These are phyloP conservation scores for Spodoptera litura DNA, from an alignment of 1,140 invertebrate species.

Conservation along the genomic window DNA sequence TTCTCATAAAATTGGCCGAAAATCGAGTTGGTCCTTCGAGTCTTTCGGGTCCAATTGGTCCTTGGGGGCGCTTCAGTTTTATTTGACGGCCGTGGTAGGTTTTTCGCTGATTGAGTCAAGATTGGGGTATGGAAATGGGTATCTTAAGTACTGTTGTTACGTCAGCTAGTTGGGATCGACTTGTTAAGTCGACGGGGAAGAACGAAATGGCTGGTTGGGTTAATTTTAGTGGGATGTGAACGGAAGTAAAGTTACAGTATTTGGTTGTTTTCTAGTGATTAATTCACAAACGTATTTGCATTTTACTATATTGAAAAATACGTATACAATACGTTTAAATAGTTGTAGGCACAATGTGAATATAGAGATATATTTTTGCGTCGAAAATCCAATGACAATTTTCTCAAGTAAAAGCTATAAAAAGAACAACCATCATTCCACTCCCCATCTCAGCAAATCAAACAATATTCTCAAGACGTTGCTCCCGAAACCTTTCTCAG, in stretches of 20 bases:
- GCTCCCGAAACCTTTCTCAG: conserved; percentile 17
- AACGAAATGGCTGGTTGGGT: not conserved
- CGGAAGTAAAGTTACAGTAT: too few species aligned
- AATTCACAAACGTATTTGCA: too few species aligned
- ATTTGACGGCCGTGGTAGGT: conserved; percentile 29
- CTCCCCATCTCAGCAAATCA: not conserved
- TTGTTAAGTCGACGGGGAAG: not conserved
- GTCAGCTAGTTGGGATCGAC: conserved; percentile 13
- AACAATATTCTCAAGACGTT: conserved; percentile 3
- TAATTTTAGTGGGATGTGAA: too few species aligned
- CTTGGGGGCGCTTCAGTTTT: conserved; percentile 33
- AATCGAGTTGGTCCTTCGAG: conserved; percentile 27
- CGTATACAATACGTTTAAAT: too few species aligned
- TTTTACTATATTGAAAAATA: too few species aligned
- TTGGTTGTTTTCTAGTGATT: too few species aligned
- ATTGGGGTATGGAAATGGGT: conserved; percentile 37
- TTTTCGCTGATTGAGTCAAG: conserved; percentile 45
- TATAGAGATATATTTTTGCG: too few species aligned
- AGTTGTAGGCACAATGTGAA: too few species aligned
- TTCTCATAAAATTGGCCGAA: conserved; percentile 45
- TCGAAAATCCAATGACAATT: not conserved
- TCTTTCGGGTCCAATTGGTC: conserved; percentile 17
- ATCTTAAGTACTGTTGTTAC: conserved; percentile 15
- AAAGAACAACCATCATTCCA: not conserved
- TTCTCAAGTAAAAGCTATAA: too few species aligned